Percentiles rank a stretch among this genome's conserved stretches.
These are phyloP conservation scores for Heliconius ismenius DNA, from an alignment of 2,888 invertebrate species.

Conservation along the genomic window DNA sequence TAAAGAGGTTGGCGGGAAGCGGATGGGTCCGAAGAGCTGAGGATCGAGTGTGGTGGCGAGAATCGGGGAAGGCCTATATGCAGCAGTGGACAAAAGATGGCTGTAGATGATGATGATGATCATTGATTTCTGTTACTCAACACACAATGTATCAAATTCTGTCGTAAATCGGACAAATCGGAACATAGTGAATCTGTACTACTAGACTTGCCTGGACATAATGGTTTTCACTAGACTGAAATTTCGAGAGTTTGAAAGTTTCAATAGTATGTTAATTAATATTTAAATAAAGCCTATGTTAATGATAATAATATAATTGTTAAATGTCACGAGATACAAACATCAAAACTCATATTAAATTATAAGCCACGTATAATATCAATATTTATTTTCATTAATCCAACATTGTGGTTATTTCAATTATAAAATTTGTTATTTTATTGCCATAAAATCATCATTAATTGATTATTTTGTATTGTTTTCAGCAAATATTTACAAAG, in stretches of 20 bases:
- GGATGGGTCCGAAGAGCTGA: no score
- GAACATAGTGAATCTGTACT: no score
- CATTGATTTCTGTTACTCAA: no score
- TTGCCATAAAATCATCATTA: constrained; percentile 15
- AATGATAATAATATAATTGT: constrained; percentile 36
- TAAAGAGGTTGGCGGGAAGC: no score
- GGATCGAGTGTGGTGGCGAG: no score
- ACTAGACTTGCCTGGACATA: no score
- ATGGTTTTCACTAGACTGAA: constrained; percentile 14
- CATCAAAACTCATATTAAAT: constrained; percentile 28
- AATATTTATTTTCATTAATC: constrained; percentile 32
- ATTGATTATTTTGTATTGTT: neutral
- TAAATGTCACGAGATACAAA: constrained; percentile 29
- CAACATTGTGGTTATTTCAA: constrained; percentile 25
- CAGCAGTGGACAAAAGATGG: no score
- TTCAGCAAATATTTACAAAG: constrained; percentile 11
- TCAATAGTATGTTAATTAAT: constrained; percentile 34
- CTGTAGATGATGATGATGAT: no score
- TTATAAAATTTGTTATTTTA: constrained; percentile 20
- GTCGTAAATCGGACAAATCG: no score
- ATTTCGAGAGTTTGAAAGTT: no score
- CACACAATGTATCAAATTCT: no score
- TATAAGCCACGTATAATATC: constrained; percentile 34
- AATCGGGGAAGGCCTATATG: no score
- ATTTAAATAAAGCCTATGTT: constrained; percentile 38